Evolutionary conservation across 2,888 invertebrate genomes (phyloP).

Genomic region (Temnothorax ravouxi): DNA sequence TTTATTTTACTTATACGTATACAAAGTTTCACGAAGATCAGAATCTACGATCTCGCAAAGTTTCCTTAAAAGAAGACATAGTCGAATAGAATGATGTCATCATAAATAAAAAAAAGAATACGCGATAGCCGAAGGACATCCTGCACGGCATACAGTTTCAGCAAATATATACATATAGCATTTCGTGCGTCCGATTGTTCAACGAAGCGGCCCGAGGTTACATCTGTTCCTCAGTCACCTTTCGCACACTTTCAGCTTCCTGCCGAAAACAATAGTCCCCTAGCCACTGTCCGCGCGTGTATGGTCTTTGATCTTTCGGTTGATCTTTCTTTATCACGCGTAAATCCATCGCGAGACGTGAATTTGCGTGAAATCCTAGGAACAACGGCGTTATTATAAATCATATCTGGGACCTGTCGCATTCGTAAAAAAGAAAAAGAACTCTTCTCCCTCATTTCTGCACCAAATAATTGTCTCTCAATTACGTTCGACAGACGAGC

Average conservation of each 20-base stretch:
- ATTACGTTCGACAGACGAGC: background rate
- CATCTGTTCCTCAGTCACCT: conserved; percentile 7
- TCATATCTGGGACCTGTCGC: conserved; percentile 34
- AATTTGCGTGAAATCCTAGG: conserved; percentile 58
- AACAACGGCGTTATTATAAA: conserved; percentile 64
- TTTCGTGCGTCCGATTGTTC: conserved; percentile 33
- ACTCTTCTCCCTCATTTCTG: background rate
- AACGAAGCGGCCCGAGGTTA: conserved; percentile 33
- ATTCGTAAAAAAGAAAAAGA: conserved; percentile 18
- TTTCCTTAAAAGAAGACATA: background rate
- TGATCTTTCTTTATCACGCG: conserved; percentile 39
- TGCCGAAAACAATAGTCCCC: conserved; percentile 32
- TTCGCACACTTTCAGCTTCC: conserved; percentile 41
- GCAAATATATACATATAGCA: conserved; percentile 70
- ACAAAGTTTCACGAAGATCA: background rate
- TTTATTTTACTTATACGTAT: background rate
- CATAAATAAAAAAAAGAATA: background rate
- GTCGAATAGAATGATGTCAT: background rate
- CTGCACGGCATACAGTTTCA: conserved; percentile 38
- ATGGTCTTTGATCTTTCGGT: conserved; percentile 1
- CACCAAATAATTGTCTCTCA: background rate
- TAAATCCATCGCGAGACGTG: conserved; percentile 53
- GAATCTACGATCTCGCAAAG: background rate
- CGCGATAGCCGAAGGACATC: background rate
- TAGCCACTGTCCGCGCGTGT: conserved; percentile 6